Evolutionary conservation across 2,797 vertebrate species (phyloP).

Genomic region (Cynodonichthys magdalenae): DNA sequence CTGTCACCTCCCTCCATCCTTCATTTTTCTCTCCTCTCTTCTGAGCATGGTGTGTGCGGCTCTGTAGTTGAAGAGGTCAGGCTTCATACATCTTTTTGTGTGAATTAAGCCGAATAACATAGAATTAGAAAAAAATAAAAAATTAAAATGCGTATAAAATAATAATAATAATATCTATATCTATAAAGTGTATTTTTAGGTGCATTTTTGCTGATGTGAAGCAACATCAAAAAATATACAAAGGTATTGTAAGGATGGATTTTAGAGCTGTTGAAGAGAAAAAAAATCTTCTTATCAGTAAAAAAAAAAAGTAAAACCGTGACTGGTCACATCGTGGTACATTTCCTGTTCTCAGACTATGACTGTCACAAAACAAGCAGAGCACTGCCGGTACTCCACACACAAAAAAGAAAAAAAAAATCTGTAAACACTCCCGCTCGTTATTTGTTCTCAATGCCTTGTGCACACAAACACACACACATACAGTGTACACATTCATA

Average conservation of each 20-base stretch:
- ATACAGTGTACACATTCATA: slow-evolving; percentile 18
- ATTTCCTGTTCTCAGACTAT: slow-evolving; percentile 63
- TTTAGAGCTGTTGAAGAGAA: slow-evolving; percentile 34
- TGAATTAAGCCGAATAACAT: slow-evolving; percentile 15
- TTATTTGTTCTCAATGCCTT: slow-evolving; percentile 9
- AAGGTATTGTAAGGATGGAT: slow-evolving; percentile 40
- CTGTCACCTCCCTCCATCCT: slow-evolving; percentile 79
- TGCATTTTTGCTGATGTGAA: slow-evolving; percentile 41
- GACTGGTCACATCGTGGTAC: slow-evolving; percentile 64
- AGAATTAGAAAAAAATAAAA: slow-evolving; percentile 8
- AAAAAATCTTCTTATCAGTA: slow-evolving; percentile 63
- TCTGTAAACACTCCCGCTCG: slow-evolving; percentile 26
- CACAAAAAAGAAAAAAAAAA: slow-evolving; percentile 15
- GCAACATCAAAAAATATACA: slow-evolving; percentile 30
- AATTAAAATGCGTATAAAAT: not conserved
- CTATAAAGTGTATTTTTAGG: not conserved
- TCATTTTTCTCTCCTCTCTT: slow-evolving; percentile 51
- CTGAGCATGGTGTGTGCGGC: slow-evolving; percentile 9
- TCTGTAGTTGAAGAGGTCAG: slow-evolving; percentile 53
- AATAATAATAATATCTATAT: too few relatives aligned
- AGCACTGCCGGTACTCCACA: slow-evolving; percentile 55
- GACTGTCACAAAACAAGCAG: slow-evolving; percentile 72
- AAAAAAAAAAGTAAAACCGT: slow-evolving; percentile 64
- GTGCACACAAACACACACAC: not conserved
- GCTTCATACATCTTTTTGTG: slow-evolving; percentile 29